Evolutionary conservation across 2,888 invertebrate species (phyloP).

Genomic region (Parnassius smintheus): DNA sequence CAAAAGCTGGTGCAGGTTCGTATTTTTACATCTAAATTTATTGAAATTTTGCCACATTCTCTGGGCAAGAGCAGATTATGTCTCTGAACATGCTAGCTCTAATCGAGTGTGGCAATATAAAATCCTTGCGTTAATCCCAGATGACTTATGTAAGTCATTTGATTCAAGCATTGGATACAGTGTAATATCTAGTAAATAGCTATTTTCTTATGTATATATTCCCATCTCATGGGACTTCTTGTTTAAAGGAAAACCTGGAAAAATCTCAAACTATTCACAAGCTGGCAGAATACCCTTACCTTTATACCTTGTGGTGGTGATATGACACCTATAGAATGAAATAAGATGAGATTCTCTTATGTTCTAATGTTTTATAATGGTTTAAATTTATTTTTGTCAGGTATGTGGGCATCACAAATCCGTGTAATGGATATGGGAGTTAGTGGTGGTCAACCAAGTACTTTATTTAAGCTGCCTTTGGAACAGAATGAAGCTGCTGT

Average conservation of each 20-base stretch:
- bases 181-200: too few relatives aligned
- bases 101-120: slow-evolving; percentile 75
- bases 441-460: slow-evolving; percentile 82
- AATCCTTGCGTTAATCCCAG: slow-evolving; percentile 77
- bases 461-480: slow-evolving; percentile 88
- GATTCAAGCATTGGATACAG: slow-evolving; percentile 76
- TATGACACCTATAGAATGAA: too few relatives aligned
- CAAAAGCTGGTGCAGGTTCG: slow-evolving; percentile 91
- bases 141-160: slow-evolving; percentile 67
- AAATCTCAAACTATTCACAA: too few relatives aligned
- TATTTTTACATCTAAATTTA: slow-evolving; percentile 3
- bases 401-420: slow-evolving; percentile 97
- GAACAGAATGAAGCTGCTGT: slow-evolving; percentile 98
- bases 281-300: too few relatives aligned
- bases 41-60: slow-evolving; percentile 61
- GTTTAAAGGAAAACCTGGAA: too few relatives aligned
- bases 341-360: background rate
- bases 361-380: background rate
- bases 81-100: slow-evolving; percentile 63
- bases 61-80: slow-evolving; percentile 76
- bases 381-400: slow-evolving; percentile 52
- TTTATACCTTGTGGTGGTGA: too few relatives aligned
- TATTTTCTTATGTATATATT: too few relatives aligned
- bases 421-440: slow-evolving; percentile 92
- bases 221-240: too few relatives aligned